Conservation (phyloP, 2,113 vertebrate genomes). For the Macquaria ambigua region DNA sequence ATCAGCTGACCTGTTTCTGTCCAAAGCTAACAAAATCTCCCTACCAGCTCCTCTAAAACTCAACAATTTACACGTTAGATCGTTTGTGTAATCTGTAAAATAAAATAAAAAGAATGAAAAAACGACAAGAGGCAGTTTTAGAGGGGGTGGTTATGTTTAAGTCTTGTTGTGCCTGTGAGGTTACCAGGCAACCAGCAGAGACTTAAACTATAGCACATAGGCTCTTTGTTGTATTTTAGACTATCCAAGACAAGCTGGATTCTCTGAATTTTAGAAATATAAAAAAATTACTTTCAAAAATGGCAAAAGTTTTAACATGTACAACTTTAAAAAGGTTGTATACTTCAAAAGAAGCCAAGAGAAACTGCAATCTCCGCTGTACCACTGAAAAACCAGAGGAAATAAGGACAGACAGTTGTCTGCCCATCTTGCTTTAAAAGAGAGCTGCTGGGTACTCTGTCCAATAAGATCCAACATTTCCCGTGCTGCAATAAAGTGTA, state of each 20-base stretch:
- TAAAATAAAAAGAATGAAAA: neutral
- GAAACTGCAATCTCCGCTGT: neutral
- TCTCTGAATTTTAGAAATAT: neutral
- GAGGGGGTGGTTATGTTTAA: neutral
- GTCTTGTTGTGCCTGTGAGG: neutral
- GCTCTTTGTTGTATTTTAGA: neutral
- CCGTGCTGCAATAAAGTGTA: slow-evolving; percentile 43
- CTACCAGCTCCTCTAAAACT: neutral
- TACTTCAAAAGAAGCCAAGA: neutral
- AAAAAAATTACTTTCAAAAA: neutral
- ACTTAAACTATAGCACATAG: too few relatives aligned
- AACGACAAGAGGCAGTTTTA: neutral
- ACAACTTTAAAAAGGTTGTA: neutral
- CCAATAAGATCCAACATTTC: neutral
- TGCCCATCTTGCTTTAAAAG: neutral
- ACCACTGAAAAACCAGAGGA: neutral
- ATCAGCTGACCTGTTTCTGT: neutral
- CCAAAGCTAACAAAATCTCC: neutral
- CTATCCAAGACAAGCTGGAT: neutral
- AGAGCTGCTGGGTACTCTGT: neutral
- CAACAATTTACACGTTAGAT: neutral
- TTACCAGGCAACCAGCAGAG: neutral
- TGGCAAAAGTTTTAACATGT: neutral
- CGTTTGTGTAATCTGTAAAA: neutral
- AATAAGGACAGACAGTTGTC: slow-evolving; percentile 13